Base-by-base conservation (phyloP, 1,140 invertebrate species). In the Drosophila ficusphila region DNA sequence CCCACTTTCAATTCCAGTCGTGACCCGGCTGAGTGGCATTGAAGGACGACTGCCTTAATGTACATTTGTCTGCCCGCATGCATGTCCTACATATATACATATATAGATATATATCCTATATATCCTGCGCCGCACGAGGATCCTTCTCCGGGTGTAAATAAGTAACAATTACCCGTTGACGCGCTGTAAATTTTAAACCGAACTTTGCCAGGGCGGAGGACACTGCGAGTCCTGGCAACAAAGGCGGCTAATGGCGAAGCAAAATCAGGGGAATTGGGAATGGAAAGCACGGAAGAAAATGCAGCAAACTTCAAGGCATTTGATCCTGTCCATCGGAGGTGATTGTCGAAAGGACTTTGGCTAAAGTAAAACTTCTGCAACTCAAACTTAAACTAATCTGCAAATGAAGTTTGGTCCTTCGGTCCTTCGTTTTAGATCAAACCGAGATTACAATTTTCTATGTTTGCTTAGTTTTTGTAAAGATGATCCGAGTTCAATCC, bases 31-130 rank as follows among this genome's bases (percentile, higher is more conserved):
- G 47, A 71, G 54, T 72, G 54, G 65, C 53, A 72, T 49, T 62
- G 60, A 68, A 73, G 47, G 42, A 60, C 72, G 51, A 70, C 57
- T 60, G 73, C 33, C 61, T 36, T 62, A 68, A 73, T 60, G 60
- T 56, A 71, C 68, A 81, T 64, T 73, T 64, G 51, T 62, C 49
- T 52, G 53, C 47, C 38, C 41, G 41, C 34, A 18, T 61, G 36
- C 42, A 48, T 46, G 49, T 57, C 44, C 29, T 19, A 19, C 25
- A n/a, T 23, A 23, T 29, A 14, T 47, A 38, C 49, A 31, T 47
- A 49, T 57, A 33, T 31, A n/a, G 29, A 21, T 58, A 23, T 48
- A 8, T n/a, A n/a, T n/a, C n/a, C n/a, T n/a, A n/a, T n/a, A n/a
- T n/a, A n/a, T n/a, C n/a, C n/a, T n/a, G n/a, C n/a, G n/a, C n/a